Evolutionary conservation across 2,113 vertebrate species (phyloP).

Genomic region (Tringa solitaria): DNA sequence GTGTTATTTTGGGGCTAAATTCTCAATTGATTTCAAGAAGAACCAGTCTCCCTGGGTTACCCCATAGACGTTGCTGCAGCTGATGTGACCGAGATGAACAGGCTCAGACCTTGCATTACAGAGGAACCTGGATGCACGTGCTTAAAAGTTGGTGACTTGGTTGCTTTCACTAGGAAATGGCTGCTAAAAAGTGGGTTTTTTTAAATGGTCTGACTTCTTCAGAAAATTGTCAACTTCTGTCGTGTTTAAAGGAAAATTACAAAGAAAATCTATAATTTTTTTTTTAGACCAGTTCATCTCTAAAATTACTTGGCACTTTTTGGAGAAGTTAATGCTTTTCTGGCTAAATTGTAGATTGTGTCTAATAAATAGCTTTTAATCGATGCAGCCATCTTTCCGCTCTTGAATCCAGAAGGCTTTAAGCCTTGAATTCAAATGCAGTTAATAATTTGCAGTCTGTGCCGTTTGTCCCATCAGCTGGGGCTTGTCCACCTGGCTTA

Average conservation of each 20-base stretch:
- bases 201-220: not conserved
- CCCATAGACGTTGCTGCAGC: not conserved
- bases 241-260: not conserved
- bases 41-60: fast-evolving
- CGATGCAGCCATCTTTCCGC: not conserved
- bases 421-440: not conserved
- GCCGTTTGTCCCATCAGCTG: not conserved
- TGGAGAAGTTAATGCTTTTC: not conserved
- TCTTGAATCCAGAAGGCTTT: not conserved
- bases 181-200: not conserved
- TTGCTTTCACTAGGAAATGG: not conserved
- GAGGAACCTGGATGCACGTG: fast-evolving
- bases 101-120: not conserved
- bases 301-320: not conserved
- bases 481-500: not conserved
- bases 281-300: not conserved
- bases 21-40: not conserved
- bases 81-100: not conserved
- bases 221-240: not conserved
- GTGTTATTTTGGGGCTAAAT: not conserved
- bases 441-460: not conserved
- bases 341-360: not conserved
- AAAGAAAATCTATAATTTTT: not conserved
- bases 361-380: constrained; percentile 2
- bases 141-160: not conserved